phyloP scores from a whole-genome alignment of 2,888 invertebrate species.

The Pyrocoelia pectoralis region DNA sequence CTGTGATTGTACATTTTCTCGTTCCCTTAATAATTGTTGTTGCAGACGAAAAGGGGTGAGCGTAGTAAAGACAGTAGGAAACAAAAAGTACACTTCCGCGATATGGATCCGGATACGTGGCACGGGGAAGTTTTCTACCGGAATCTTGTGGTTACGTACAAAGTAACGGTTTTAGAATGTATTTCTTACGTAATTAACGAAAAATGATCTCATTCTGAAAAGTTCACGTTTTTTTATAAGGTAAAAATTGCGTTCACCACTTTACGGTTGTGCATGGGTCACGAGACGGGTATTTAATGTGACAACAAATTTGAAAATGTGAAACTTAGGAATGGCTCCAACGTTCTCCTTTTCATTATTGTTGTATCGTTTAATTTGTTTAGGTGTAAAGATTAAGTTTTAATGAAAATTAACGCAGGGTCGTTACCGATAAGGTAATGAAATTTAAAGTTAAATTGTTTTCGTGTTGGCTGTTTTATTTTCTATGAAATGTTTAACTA shows the following conservation, averaged over 20 bases:
- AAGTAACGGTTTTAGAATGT: slow-evolving; percentile 1
- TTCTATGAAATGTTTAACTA: slow-evolving; percentile 5
- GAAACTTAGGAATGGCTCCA: not conserved
- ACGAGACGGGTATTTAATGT: slow-evolving; percentile 3
- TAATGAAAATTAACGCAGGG: slow-evolving; percentile 24
- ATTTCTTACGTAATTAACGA: not conserved
- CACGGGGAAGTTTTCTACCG: not conserved
- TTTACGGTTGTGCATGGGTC: not conserved
- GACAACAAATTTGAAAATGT: slow-evolving; percentile 8
- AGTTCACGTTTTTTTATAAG: not conserved
- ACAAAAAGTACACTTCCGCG: not conserved
- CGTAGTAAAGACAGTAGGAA: not conserved
- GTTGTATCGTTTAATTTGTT: slow-evolving; percentile 56
- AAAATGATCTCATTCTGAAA: slow-evolving; percentile 1
- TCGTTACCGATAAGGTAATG: slow-evolving; percentile 12
- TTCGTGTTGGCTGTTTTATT: not conserved
- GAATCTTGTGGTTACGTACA: not conserved
- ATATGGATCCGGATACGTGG: slow-evolving; percentile 4
- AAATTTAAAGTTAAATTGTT: too few species aligned
- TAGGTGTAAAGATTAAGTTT: slow-evolving; percentile 24
- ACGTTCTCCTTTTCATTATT: not conserved
- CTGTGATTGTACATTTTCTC: slow-evolving; percentile 38
- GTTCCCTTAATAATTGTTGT: not conserved
- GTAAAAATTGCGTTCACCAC: not conserved
- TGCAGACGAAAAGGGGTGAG: not conserved